Evolutionary conservation across 2,113 vertebrate species (phyloP).

Genomic region (Elanoides forficatus): DNA sequence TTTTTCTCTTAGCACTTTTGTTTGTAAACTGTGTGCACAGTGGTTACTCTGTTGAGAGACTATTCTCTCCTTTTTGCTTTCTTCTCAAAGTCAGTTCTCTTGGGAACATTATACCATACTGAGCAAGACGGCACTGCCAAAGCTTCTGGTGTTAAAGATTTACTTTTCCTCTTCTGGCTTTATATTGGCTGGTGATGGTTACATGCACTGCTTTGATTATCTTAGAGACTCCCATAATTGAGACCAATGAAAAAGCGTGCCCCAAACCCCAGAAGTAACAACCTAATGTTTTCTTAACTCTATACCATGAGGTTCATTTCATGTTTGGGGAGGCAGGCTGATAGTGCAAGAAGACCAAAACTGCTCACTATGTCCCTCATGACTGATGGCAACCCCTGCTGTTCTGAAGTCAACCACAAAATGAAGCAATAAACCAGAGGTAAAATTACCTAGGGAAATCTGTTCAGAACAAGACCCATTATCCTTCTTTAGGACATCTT

Average conservation of each 20-base stretch:
- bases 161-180: neutral
- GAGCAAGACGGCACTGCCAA: neutral
- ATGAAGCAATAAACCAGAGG: neutral
- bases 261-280: neutral
- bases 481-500: neutral
- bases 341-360: neutral
- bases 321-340: neutral
- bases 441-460: neutral
- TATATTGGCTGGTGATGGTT: neutral
- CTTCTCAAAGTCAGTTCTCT: neutral
- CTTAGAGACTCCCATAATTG: neutral
- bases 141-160: neutral
- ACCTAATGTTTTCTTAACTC: neutral
- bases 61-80: neutral
- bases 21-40: neutral
- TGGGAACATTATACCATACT: neutral
- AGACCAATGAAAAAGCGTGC: neutral
- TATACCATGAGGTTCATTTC: neutral
- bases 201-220: neutral
- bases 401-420: neutral
- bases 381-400: neutral
- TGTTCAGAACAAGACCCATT: neutral
- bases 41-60: neutral
- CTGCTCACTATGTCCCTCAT: neutral
- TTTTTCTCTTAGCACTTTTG: neutral